These are phyloP conservation scores for Chironomus riparius DNA, from an alignment of 2,888 invertebrate species.

Conservation along the genomic window DNA sequence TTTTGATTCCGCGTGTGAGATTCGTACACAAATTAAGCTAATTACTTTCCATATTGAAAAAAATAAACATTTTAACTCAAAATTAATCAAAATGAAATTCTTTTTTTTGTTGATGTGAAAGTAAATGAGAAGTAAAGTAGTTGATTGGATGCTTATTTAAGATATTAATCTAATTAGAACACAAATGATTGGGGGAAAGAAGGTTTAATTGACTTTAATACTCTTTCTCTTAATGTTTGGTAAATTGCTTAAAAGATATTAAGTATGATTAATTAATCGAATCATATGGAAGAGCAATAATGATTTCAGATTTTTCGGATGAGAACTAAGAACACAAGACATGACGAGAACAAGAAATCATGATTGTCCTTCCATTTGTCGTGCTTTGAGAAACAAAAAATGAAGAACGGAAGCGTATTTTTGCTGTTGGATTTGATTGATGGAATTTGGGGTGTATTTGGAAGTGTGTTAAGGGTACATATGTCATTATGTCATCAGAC, in stretches of 20 bases:
- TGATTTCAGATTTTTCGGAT: not conserved
- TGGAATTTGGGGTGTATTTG: too few relatives aligned
- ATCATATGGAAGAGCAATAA: constrained; percentile 1
- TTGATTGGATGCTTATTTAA: not conserved
- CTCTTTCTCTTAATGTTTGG: not conserved
- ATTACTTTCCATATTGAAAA: not conserved
- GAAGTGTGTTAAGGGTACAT: too few relatives aligned
- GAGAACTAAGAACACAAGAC: not conserved
- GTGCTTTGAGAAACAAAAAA: not conserved
- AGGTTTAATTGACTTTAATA: not conserved
- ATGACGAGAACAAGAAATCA: not conserved
- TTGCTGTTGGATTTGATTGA: too few relatives aligned
- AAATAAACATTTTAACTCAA: too few relatives aligned
- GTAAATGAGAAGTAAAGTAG: not conserved
- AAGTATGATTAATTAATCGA: not conserved
- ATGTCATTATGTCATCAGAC: too few relatives aligned
- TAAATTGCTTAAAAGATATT: not conserved
- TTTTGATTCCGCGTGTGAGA: not conserved
- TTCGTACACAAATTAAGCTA: not conserved
- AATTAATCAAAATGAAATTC: not conserved
- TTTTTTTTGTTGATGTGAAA: not conserved
- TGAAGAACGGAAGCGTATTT: too few relatives aligned
- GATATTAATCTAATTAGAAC: not conserved
- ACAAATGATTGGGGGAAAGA: not conserved
- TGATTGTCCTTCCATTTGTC: not conserved